phyloP scores from a whole-genome alignment of 1,140 invertebrate species.

The Glossosoma conforme region DNA sequence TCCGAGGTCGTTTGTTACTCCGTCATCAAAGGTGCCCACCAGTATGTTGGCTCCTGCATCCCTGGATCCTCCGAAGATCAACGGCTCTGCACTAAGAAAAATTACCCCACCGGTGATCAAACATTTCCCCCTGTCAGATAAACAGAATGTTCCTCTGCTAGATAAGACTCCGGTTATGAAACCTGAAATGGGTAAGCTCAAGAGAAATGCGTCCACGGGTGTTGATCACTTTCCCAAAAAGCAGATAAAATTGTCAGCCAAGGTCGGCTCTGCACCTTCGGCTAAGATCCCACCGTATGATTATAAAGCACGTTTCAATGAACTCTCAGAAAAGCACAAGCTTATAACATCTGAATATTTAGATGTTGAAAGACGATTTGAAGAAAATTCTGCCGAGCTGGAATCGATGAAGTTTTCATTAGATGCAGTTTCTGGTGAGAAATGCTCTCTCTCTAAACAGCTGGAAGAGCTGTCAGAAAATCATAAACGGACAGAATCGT shows the following conservation, averaged over 20 bases:
- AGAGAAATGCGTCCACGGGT: conserved; percentile 16
- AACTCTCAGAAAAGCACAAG: conserved; percentile 55
- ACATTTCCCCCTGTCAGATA: no score
- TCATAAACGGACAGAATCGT: neutral
- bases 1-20: conserved; percentile 21
- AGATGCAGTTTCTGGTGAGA: conserved; percentile 9
- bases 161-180: no score
- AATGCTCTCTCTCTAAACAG: conserved; percentile 28
- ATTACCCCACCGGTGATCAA: no score
- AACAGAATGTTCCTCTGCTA: no score
- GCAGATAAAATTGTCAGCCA: conserved; percentile 17
- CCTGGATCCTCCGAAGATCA: conserved; percentile 11
- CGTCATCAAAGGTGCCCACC: conserved; percentile 6
- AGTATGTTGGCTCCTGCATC: conserved; percentile 8
- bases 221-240: conserved; percentile 11
- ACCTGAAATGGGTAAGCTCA: no score
- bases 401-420: conserved; percentile 23
- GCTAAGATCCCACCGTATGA: conserved; percentile 54
- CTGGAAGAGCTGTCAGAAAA: conserved; percentile 36
- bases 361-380: conserved; percentile 50
- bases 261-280: conserved; percentile 31
- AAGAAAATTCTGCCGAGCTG: conserved; percentile 45
- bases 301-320: conserved; percentile 55
- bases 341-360: conserved; percentile 48
- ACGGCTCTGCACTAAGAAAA: neutral